Evolutionary conservation across 92 coral and sea anemone species (phyloP).

Genomic region (Pocillopora meandrina): DNA sequence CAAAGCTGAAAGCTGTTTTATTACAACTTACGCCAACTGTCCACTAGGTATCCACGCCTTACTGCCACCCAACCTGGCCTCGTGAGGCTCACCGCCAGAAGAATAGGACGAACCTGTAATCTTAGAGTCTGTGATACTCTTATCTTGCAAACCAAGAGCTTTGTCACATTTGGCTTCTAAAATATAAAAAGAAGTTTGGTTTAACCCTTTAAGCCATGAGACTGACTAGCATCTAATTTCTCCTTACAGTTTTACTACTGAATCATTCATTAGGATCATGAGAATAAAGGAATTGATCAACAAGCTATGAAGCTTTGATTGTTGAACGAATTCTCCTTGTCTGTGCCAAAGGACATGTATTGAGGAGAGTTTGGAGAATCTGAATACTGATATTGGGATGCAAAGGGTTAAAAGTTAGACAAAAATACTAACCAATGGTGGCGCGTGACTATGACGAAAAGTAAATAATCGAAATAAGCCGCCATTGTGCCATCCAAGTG

Average conservation of each 20-base stretch:
- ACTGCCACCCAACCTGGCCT: constrained; percentile 45
- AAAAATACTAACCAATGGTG: no score
- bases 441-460: no score
- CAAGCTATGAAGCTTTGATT: no score
- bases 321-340: no score
- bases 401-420: no score
- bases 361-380: no score
- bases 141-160: constrained; percentile 50
- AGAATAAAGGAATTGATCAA: no score
- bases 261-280: no score
- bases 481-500: no score
- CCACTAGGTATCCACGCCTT: constrained; percentile 70
- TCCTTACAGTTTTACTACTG: background rate
- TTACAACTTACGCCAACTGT: constrained; percentile 40
- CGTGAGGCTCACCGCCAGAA: constrained; percentile 35
- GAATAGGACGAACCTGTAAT: constrained; percentile 70
- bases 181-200: background rate
- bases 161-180: constrained; percentile 53
- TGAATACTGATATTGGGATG: no score
- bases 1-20: background rate
- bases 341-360: no score
- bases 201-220: background rate
- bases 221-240: background rate
- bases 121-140: constrained; percentile 32
- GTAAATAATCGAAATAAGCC: no score